Conservation (phyloP, 2,888 invertebrate genomes). For the Byasa hedistus region DNA sequence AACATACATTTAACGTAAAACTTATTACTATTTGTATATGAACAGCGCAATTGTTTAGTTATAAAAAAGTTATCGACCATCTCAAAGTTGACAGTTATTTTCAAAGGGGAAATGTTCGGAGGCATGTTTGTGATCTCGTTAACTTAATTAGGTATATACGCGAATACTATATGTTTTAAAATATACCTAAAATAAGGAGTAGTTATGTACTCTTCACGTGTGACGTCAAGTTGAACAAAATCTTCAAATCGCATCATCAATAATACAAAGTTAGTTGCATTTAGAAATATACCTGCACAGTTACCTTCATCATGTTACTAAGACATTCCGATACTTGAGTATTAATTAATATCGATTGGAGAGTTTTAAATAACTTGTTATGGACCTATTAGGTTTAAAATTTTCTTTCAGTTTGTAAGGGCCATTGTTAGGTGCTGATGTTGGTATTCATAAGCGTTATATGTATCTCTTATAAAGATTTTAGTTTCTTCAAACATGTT, state of each 20-base stretch:
- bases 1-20: not conserved
- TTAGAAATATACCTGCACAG: not conserved
- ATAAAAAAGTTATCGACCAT: not conserved
- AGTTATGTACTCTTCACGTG: not conserved
- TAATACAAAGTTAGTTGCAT: not conserved
- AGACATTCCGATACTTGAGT: constrained; percentile 13
- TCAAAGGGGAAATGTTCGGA: constrained; percentile 3
- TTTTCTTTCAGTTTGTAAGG: not conserved
- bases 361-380: not conserved
- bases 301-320: not conserved
- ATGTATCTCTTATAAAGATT: not conserved
- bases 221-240: not conserved
- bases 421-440: not conserved
- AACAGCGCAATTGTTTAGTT: not conserved
- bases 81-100: not conserved
- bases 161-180: constrained; percentile 2
- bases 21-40: not conserved
- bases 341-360: not conserved
- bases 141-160: constrained; percentile 8
- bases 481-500: not conserved
- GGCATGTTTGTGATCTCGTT: constrained; percentile 26
- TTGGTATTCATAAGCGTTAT: not conserved
- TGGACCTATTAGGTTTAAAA: not conserved
- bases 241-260: not conserved
- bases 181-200: constrained; percentile 9